Percentiles rank a stretch among this genome's conserved stretches.
Conservation (phyloP, 1,140 invertebrate species). For the Drosophila willistoni region DNA sequence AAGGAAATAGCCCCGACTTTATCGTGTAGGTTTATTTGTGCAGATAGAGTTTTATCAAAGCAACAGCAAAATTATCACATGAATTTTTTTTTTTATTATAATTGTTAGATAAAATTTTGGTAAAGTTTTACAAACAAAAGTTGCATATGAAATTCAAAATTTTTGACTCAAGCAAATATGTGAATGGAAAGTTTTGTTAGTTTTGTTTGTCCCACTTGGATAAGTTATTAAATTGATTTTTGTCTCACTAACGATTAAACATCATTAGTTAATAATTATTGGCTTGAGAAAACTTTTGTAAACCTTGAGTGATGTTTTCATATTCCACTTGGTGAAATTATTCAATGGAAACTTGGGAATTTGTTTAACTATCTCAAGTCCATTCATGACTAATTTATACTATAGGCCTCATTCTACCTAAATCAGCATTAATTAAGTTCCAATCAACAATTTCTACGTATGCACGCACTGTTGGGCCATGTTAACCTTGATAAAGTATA, state of each 20-base stretch:
- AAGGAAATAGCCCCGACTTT: slow-evolving; percentile 23
- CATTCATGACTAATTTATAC: slow-evolving; percentile 17
- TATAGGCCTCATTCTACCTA: background rate
- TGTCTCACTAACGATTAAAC: background rate
- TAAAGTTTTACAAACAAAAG: background rate
- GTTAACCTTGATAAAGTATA: slow-evolving; percentile 17
- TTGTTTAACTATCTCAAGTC: background rate
- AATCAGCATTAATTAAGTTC: background rate
- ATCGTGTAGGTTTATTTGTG: slow-evolving; percentile 41
- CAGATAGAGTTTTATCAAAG: slow-evolving; percentile 43
- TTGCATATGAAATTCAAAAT: background rate
- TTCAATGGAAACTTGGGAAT: background rate
- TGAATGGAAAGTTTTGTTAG: background rate
- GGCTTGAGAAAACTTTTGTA: background rate
- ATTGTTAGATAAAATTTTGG: slow-evolving; percentile 48
- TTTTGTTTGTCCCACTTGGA: background rate
- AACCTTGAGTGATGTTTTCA: background rate
- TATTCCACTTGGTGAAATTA: too few relatives aligned
- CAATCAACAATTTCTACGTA: slow-evolving; percentile 7
- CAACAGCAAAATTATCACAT: slow-evolving; percentile 23
- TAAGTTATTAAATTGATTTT: background rate
- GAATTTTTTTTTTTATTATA: slow-evolving; percentile 60
- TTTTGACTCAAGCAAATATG: background rate
- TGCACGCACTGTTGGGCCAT: background rate
- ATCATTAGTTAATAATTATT: slow-evolving; percentile 14